Base-by-base conservation (phyloP, 2,113 vertebrate species). In the Brienomyrus brachyistius region DNA sequence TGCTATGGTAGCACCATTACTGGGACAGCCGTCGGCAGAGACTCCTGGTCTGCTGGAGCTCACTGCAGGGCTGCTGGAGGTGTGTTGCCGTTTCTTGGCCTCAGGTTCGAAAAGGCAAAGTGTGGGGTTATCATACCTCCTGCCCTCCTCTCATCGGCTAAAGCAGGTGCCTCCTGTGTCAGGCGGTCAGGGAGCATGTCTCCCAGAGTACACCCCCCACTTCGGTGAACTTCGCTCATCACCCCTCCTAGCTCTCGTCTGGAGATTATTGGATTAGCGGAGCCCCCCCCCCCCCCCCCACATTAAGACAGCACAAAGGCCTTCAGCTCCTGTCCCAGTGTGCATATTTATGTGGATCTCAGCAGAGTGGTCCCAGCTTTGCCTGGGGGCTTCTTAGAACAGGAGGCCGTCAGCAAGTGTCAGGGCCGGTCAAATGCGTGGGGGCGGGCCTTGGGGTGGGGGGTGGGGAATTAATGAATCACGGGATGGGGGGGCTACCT, bases 341-440 rank as follows among this genome's bases (percentile, higher is more conserved):
- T 96, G 94, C 95, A 95, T 96, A 95, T 96, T 96, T 95, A 94
- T 95, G 93, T 92, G 90, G 92, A 40, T 45, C 89, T 90, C 88
- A 94, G 94, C 96, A 97, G 95, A 97, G 95, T 94, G 95, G 91
- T 92, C 84, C 94, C 48, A 82, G 47, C 91, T 94, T 91, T 93
- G 95, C 95, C 96, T 92, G 92, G 88, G 90, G 95, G 95, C 90
- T 91, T 93, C 92, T 95, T 31, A 0, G 95, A 95, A 95, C 93
- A 94, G 89, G 95, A 94, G 94, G 92, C 94, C 95, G 95, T 98
- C 98, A 97, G 96, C 96, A 94, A 92, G 96, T 97, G 97, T 96
- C 96, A 97, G 89, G 86, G 93, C 94, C 74, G 93, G 80, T 89
- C 77, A 80, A 52, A 80, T 89, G 89, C 59, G 48, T 87, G 66